Conservation (phyloP, 2,797 vertebrate species). For the Parauchenoglanis punctatus region DNA sequence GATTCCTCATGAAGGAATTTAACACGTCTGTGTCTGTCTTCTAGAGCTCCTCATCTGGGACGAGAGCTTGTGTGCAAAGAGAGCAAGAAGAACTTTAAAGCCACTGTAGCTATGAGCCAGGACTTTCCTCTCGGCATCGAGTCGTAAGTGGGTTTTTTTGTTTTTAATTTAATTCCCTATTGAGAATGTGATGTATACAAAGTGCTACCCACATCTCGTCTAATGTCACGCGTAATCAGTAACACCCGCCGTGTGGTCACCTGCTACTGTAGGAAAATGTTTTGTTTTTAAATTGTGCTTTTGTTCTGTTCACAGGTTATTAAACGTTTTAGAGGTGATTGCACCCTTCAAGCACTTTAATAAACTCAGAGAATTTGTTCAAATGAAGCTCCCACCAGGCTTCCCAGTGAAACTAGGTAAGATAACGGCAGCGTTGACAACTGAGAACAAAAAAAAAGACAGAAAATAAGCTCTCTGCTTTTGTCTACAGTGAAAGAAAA, state of each 20-base stretch:
- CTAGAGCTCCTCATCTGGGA: slow-evolving; percentile 93
- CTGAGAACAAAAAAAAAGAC: not conserved
- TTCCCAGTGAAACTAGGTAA: slow-evolving; percentile 98
- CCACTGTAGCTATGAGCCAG: slow-evolving; percentile 98
- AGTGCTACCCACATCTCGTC: not conserved
- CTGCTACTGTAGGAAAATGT: not conserved
- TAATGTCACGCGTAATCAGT: not conserved
- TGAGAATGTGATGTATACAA: not conserved
- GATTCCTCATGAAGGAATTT: not conserved
- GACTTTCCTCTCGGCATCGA: slow-evolving; percentile 96
- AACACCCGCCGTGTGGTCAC: not conserved
- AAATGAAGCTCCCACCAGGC: slow-evolving; percentile 99
- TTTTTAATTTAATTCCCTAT: not conserved
- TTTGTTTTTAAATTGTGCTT: not conserved
- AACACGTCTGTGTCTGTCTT: slow-evolving; percentile 23
- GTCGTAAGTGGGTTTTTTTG: slow-evolving; percentile 82
- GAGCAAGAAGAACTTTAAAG: slow-evolving; percentile 99
- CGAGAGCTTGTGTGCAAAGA: slow-evolving; percentile 97
- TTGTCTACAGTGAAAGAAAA: not conserved
- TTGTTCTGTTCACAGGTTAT: slow-evolving; percentile 77
- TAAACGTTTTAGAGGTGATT: slow-evolving; percentile 98
- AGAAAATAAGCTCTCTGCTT: not conserved
- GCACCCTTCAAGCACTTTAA: slow-evolving; percentile 99
- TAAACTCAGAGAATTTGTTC: slow-evolving; percentile 99
- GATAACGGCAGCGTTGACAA: not conserved